Conservation (phyloP, 2,113 vertebrate genomes). For the Microcebus lehilahytsara region DNA sequence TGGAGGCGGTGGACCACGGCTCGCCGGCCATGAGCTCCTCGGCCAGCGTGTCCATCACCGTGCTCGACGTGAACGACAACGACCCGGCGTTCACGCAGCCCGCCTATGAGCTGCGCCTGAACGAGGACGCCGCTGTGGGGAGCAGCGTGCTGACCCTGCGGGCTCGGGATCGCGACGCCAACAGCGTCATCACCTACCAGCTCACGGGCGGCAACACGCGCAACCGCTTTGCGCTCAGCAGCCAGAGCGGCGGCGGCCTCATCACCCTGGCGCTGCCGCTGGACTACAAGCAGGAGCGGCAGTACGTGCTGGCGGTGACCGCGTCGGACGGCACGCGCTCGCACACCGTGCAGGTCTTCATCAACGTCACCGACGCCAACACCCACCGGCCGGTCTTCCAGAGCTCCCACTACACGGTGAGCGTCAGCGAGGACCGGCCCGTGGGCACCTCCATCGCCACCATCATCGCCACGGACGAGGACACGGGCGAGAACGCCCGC, state of each 20-base stretch:
- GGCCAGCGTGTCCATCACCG: constrained; percentile 93
- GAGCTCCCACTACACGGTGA: constrained; percentile 93
- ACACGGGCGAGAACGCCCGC: constrained; percentile 95
- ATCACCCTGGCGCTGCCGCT: constrained; percentile 94
- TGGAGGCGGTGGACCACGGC: constrained; percentile 94
- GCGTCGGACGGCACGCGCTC: constrained; percentile 94
- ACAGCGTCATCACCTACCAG: constrained; percentile 97
- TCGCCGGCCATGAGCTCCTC: constrained; percentile 93
- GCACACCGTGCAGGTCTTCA: constrained; percentile 94
- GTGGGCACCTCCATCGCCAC: constrained; percentile 92
- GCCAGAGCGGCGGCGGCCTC: constrained; percentile 95
- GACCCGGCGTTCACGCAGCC: constrained; percentile 94
- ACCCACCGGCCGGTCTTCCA: constrained; percentile 97
- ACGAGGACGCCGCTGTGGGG: constrained; percentile 94
- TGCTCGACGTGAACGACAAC: constrained; percentile 97
- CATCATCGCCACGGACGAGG: constrained; percentile 94
- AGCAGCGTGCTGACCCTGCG: constrained; percentile 94
- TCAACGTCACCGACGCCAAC: constrained; percentile 97
- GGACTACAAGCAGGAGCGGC: constrained; percentile 98
- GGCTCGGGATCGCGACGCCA: constrained; percentile 93
- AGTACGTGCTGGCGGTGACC: constrained; percentile 94
- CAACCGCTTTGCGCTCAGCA: constrained; percentile 97
- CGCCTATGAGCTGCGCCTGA: constrained; percentile 92
- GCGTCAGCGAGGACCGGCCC: constrained; percentile 90
- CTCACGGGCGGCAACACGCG: constrained; percentile 97